phyloP scores from a whole-genome alignment of 2,888 invertebrate genomes.

The Agonum fuliginosum region DNA sequence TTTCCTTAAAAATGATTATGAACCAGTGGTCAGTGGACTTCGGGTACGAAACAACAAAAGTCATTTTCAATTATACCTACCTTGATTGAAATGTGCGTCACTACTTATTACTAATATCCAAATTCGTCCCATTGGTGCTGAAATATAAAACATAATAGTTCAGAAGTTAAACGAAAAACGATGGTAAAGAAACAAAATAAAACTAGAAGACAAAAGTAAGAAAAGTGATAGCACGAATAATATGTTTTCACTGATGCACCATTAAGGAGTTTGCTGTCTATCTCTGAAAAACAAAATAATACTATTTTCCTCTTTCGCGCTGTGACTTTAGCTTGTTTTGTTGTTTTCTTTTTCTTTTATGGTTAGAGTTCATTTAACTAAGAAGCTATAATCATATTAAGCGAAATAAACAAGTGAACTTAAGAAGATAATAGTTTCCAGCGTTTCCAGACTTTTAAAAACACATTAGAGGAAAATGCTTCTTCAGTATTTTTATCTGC shows the following conservation, averaged over 20 bases:
- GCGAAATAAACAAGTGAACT: neutral
- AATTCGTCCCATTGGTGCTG: too few relatives aligned
- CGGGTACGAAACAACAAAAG: too few relatives aligned
- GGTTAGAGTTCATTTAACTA: neutral
- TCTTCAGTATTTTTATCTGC: neutral
- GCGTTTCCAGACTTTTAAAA: slow-evolving; percentile 2
- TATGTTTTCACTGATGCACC: slow-evolving; percentile 18
- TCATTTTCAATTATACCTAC: too few relatives aligned
- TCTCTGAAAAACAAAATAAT: slow-evolving; percentile 7
- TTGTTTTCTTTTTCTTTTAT: neutral
- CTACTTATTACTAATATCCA: too few relatives aligned
- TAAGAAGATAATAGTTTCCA: neutral
- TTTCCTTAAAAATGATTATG: too few relatives aligned
- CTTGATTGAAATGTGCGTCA: too few relatives aligned
- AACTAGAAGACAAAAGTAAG: slow-evolving; percentile 3
- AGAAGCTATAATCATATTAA: neutral
- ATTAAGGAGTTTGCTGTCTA: slow-evolving; percentile 16
- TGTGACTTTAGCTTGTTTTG: too few relatives aligned
- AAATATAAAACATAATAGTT: neutral
- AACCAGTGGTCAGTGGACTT: too few relatives aligned
- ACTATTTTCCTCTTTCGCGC: neutral
- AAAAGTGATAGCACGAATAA: slow-evolving; percentile 35
- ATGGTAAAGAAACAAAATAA: slow-evolving; percentile 9
- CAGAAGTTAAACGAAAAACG: neutral
- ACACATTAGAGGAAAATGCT: neutral